These are phyloP conservation scores for Ectemnius lituratus DNA, from an alignment of 2,888 invertebrate genomes.

Conservation along the genomic window DNA sequence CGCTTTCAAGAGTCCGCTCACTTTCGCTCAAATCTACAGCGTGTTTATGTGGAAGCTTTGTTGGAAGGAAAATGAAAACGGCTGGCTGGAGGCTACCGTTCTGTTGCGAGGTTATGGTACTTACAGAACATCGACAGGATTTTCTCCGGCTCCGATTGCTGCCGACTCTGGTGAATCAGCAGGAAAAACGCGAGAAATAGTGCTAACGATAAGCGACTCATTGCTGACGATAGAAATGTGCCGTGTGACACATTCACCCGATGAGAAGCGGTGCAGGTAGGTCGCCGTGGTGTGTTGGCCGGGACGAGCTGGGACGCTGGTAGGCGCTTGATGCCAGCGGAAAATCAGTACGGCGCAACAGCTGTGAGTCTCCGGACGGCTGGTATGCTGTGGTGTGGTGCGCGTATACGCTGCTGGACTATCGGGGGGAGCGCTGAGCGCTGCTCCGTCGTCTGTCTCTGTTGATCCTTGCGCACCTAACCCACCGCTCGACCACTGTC, in stretches of 20 bases:
- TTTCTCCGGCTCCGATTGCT: neutral
- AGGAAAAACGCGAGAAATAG: slow-evolving; percentile 24
- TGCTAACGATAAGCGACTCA: slow-evolving; percentile 27
- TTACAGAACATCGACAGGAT: too few relatives aligned
- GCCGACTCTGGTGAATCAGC: slow-evolving; percentile 7
- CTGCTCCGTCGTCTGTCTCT: slow-evolving; percentile 36
- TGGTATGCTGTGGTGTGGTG: slow-evolving; percentile 41
- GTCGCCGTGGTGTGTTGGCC: neutral
- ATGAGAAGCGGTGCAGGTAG: slow-evolving; percentile 15
- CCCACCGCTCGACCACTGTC: neutral
- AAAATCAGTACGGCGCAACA: slow-evolving; percentile 56
- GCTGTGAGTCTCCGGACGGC: slow-evolving; percentile 54
- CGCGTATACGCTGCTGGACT: slow-evolving; percentile 27
- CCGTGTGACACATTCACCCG: slow-evolving; percentile 34
- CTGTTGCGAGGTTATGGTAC: too few relatives aligned
- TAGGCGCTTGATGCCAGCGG: slow-evolving; percentile 24
- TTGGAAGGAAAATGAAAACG: too few relatives aligned
- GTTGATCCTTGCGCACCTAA: slow-evolving; percentile 12
- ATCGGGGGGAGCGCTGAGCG: slow-evolving; percentile 27
- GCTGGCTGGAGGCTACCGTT: too few relatives aligned
- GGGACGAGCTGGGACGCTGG: slow-evolving; percentile 1
- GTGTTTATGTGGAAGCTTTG: too few relatives aligned
- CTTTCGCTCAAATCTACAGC: too few relatives aligned
- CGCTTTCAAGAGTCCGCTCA: too few relatives aligned
- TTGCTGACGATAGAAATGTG: slow-evolving; percentile 21